These are phyloP conservation scores for Sarcophaga rosellei DNA, from an alignment of 2,888 invertebrate species.

Conservation along the genomic window DNA sequence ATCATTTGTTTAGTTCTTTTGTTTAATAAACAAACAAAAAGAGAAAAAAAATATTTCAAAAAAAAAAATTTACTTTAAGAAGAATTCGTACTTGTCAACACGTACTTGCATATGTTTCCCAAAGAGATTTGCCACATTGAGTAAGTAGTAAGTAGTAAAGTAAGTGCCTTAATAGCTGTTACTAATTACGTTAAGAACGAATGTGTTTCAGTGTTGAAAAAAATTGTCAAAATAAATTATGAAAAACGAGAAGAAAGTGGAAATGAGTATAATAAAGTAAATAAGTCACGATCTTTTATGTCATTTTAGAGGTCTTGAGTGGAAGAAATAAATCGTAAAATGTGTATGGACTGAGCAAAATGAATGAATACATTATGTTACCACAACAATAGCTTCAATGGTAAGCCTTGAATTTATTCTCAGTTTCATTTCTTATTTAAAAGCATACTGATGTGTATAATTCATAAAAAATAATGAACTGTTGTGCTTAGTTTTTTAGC, in stretches of 20 bases:
- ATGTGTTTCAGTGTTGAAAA: not conserved
- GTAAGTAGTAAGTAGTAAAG: not conserved
- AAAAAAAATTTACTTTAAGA: not conserved
- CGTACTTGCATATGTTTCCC: not conserved
- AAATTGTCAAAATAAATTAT: not conserved
- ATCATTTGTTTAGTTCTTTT: constrained; percentile 28
- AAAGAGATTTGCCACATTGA: not conserved
- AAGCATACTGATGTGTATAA: too few relatives aligned
- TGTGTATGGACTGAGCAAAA: not conserved
- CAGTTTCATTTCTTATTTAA: too few relatives aligned
- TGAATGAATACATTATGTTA: not conserved
- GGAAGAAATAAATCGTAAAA: not conserved
- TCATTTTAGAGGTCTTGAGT: not conserved
- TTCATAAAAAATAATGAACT: too few relatives aligned
- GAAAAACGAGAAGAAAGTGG: not conserved
- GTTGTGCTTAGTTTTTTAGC: too few relatives aligned
- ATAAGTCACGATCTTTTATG: not conserved
- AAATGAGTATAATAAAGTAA: not conserved
- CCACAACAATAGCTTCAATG: too few relatives aligned
- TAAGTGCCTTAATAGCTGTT: not conserved
- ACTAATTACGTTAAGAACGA: not conserved
- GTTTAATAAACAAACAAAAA: not conserved
- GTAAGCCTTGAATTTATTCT: too few relatives aligned
- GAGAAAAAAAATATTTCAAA: not conserved
- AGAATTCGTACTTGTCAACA: constrained; percentile 21